Percentiles rank a stretch among this genome's conserved stretches.
phyloP scores from a whole-genome alignment of 1,140 invertebrate genomes.

The Drosophila paulistorum region DNA sequence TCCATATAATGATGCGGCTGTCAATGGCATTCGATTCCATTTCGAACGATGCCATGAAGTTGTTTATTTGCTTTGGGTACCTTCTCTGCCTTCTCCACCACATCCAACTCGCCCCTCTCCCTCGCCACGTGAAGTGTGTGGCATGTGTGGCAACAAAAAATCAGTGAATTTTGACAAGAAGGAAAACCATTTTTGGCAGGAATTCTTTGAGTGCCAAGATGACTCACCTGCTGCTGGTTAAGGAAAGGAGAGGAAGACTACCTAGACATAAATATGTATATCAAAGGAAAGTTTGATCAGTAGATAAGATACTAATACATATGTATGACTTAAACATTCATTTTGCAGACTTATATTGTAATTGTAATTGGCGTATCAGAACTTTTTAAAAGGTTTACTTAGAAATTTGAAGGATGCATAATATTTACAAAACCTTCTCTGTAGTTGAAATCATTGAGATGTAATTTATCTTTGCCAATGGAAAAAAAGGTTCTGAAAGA shows the following conservation, averaged over 20 bases:
- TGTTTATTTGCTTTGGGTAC: slow-evolving; percentile 35
- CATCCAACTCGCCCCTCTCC: too few relatives aligned
- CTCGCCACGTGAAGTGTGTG: slow-evolving; percentile 19
- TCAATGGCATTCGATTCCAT: slow-evolving; percentile 69
- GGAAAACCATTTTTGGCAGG: slow-evolving; percentile 13
- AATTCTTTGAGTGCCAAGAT: slow-evolving; percentile 38
- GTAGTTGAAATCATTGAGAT: too few relatives aligned
- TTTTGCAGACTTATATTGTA: too few relatives aligned
- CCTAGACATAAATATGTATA: neutral
- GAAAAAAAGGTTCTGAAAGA: too few relatives aligned
- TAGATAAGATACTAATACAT: too few relatives aligned
- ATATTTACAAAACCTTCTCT: too few relatives aligned
- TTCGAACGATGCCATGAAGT: slow-evolving; percentile 38
- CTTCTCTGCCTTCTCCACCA: neutral
- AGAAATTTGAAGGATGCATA: too few relatives aligned
- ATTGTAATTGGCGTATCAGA: too few relatives aligned
- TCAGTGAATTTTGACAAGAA: slow-evolving; percentile 5
- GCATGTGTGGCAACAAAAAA: slow-evolving; percentile 33
- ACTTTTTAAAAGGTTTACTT: too few relatives aligned
- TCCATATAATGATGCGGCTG: slow-evolving; percentile 81
- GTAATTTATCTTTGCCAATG: too few relatives aligned
- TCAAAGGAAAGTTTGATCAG: too few relatives aligned
- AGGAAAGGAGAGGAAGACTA: neutral
- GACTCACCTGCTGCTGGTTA: slow-evolving; percentile 33
- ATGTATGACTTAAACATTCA: too few relatives aligned